Base-by-base conservation (phyloP, 92 coral and sea anemone genomes). In the Epizoanthus ramosus region DNA sequence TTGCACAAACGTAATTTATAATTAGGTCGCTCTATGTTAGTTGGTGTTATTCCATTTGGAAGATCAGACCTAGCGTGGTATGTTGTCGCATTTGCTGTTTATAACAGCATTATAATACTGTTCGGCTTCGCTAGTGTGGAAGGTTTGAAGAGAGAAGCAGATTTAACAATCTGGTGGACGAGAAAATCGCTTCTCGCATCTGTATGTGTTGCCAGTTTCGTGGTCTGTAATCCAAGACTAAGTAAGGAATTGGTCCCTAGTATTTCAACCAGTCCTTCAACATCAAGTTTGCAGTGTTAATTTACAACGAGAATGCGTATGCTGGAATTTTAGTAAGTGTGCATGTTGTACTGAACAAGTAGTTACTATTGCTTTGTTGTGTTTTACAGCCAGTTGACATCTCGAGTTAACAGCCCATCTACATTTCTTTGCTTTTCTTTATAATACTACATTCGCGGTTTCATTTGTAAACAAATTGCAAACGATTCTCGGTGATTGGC, bases 1-100 rank as follows among this genome's bases (percentile, higher is more conserved):
- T 77, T 77, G 82, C 60, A 77, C 68, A 77, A 71, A 60, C 58
- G 79, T 63, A 77, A 60, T 76, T 77, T 14, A 56, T 61, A 77
- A 77, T 77, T 77, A 61, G 63, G 52, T 3, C 39, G 70, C 70
- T 61, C 54, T 50, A 9, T 50, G 54, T 50, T 12, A 50, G 54
- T 50, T 50, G 54, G 54, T 50, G 54, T 50, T 50, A 10, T 50
- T 50, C 15, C 54, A 12, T 9, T 50, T 50, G 54, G 54, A 12
- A 50, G 43, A 60, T 31, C 41, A 67, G 17, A 39, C 69, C 2
- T 23, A 77, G 45, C 18, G 35, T 18, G 60, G 61, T 69, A 61
- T 77, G 82, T 61, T 77, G 24, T 61, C 45, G 43, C 41, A 39
- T 61, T 76, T 77, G 82, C 47, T 21, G 8, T 77, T 61, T 57